Evolutionary conservation across 2,888 invertebrate species (phyloP).

Genomic region (Labia minor): DNA sequence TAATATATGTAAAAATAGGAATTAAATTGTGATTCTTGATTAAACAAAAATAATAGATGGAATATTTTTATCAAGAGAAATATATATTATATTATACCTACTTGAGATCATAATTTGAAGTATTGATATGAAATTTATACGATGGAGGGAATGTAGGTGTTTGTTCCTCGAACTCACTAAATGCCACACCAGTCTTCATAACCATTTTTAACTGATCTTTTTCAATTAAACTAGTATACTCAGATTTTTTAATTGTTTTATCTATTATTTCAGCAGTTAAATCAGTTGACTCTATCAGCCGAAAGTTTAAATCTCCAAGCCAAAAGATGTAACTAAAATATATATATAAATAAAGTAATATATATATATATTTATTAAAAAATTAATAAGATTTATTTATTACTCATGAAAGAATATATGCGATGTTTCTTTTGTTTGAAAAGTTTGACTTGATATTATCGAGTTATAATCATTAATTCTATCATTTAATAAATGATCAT

Average conservation of each 20-base stretch:
- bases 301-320: slow-evolving; percentile 85
- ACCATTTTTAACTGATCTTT: slow-evolving; percentile 67
- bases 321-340: slow-evolving; percentile 72
- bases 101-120: slow-evolving; percentile 68
- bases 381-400: slow-evolving; percentile 34
- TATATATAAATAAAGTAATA: slow-evolving; percentile 17
- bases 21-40: no score
- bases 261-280: slow-evolving; percentile 57
- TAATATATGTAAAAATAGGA: no score
- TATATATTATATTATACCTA: slow-evolving; percentile 36
- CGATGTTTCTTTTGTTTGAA: slow-evolving; percentile 58
- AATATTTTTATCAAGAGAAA: no score
- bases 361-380: not conserved
- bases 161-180: slow-evolving; percentile 65
- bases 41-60: no score
- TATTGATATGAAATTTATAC: slow-evolving; percentile 69
- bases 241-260: slow-evolving; percentile 49
- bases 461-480: slow-evolving; percentile 78
- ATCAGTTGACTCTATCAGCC: slow-evolving; percentile 54
- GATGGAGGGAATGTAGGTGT: slow-evolving; percentile 73
- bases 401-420: slow-evolving; percentile 88
- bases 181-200: slow-evolving; percentile 65
- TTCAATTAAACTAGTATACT: slow-evolving; percentile 52
- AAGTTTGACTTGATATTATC: slow-evolving; percentile 72
- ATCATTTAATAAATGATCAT: slow-evolving; percentile 72